Conservation (phyloP, 2,113 vertebrate genomes). For the Albula glossodonta region DNA sequence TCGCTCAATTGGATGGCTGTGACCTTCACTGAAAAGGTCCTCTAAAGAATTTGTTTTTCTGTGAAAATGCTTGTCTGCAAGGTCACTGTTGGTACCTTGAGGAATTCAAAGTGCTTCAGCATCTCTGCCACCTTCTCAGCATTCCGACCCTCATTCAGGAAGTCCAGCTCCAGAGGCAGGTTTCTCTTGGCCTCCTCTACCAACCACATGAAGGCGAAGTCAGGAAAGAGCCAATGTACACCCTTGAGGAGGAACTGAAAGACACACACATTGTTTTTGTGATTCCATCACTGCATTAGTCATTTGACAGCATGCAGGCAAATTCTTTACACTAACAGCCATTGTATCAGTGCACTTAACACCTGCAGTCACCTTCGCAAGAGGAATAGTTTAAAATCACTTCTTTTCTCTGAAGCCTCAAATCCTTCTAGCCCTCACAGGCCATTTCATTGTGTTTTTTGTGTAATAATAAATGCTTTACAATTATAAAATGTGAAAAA, state of each 20-base stretch:
- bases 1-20: neutral
- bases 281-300: neutral
- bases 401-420: neutral
- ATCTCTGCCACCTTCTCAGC: conserved; percentile 85
- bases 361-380: neutral
- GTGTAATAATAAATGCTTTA: neutral
- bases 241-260: conserved; percentile 78
- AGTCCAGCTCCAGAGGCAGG: conserved; percentile 92
- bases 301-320: neutral
- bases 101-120: conserved; percentile 83
- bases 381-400: neutral
- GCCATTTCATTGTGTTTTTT: neutral
- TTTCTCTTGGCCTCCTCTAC: conserved; percentile 98
- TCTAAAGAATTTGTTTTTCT: neutral
- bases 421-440: neutral
- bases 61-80: neutral
- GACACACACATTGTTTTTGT: neutral
- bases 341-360: neutral
- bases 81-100: conserved; percentile 71
- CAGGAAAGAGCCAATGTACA: conserved; percentile 91
- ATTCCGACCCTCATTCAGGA: conserved; percentile 92
- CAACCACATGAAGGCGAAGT: conserved; percentile 96
- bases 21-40: conserved; percentile 6
- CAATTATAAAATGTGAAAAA: neutral
- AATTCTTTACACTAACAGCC: neutral